Base-by-base conservation (phyloP, 2,888 invertebrate species). In the Orthosia gothica region DNA sequence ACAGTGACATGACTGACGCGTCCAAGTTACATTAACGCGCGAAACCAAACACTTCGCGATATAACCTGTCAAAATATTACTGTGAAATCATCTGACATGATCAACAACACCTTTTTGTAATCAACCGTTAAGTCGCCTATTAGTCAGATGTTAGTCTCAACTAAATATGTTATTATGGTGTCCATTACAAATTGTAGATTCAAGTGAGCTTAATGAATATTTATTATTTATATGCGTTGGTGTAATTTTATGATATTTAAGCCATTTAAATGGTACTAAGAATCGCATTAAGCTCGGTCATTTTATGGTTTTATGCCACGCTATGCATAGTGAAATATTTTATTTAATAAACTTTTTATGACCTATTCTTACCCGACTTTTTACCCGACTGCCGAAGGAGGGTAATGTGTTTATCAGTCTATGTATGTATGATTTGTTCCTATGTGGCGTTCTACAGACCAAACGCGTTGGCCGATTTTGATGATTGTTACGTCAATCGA, bases 1-100 rank as follows among this genome's bases (percentile, higher is more conserved):
- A 94, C 95, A 95, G 89, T 94, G 93, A 94, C 94, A 93, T 91
- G 94, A 91, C 88, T 91, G 94, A 91, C 88, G 87, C 84, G 89
- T 86, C 85, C 87, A 88, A 85, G 81, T 88, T 84, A 84, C 82
- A 83, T 87, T 91, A 91, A 92, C 89, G 93, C 90, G 93, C 91
- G 89, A 93, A 94, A 86, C 82, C 84, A 85, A 91, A 90, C 89
- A 88, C 89, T 82, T 75, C 81, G 83, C 84, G 81, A 84, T 84
- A 87, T 76, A 74, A 89, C 82, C 86, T 85, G 92, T 93, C 92
- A 92, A 89, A 94, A 93, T 89, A 92, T 90, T 89, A 82, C 86
- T 86, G 87, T 85, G 84, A 88, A 87, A 89, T 85, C 76, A 72
- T 82, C 88, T 87, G 90, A 88, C 91, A 91, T 89, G 91, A 90